Conservation (phyloP, 2,797 vertebrate species). For the Adelosebastes latens region DNA sequence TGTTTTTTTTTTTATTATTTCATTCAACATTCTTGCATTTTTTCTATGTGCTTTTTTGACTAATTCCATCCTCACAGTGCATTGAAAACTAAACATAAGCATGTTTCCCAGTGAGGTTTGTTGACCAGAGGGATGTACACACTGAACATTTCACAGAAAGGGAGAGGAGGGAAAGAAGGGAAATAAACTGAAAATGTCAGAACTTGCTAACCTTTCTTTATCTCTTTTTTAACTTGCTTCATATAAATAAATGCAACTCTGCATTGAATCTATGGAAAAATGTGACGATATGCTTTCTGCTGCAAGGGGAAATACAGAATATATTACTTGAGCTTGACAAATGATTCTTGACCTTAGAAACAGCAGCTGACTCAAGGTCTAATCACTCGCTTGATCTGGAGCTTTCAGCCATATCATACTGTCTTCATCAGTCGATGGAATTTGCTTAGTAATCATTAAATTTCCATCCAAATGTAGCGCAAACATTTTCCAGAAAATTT, state of each 20-base stretch:
- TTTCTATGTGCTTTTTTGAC: background rate
- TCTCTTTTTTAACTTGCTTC: background rate
- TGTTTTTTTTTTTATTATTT: background rate
- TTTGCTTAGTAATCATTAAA: too few relatives aligned
- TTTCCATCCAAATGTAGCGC: too few relatives aligned
- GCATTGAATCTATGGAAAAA: background rate
- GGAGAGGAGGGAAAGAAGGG: background rate
- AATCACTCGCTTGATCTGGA: background rate
- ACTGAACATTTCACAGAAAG: conserved; percentile 39
- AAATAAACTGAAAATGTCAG: background rate
- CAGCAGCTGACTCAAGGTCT: background rate
- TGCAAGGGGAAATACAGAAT: background rate
- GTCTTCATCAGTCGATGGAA: background rate
- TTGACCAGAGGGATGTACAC: conserved; percentile 8
- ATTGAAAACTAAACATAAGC: conserved; percentile 38
- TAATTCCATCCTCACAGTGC: conserved; percentile 25
- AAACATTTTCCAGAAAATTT: too few relatives aligned
- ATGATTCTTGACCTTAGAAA: background rate
- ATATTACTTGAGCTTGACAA: background rate
- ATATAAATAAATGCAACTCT: background rate
- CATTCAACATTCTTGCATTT: conserved; percentile 9
- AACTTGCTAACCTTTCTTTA: background rate
- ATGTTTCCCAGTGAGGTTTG: conserved; percentile 48
- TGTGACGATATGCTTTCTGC: background rate
- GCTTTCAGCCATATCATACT: background rate